Conservation (phyloP, 2,113 vertebrate species). For the Geothlypis trichas region DNA sequence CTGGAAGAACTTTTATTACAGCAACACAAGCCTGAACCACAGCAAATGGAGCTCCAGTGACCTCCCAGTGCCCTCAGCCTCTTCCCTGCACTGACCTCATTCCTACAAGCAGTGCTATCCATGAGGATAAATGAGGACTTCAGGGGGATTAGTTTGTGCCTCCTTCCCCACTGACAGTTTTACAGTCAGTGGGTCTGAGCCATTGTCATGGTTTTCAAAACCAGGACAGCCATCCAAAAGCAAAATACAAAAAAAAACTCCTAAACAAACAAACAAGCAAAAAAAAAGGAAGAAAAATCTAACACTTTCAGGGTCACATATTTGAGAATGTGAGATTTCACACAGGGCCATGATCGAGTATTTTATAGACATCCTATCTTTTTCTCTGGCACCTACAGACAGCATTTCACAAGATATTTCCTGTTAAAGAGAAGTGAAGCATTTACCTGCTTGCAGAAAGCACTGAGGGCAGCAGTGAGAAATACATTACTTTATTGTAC, state of each 20-base stretch:
- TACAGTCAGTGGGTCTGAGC: not conserved
- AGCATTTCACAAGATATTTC: not conserved
- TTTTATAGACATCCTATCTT: not conserved
- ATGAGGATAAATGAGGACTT: not conserved
- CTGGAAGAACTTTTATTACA: not conserved
- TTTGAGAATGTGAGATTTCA: not conserved
- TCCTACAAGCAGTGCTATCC: not conserved
- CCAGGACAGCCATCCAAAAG: not conserved
- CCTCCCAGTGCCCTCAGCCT: not conserved
- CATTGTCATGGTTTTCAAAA: not conserved
- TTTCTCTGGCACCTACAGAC: not conserved
- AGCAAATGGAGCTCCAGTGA: not conserved
- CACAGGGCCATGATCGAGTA: not conserved
- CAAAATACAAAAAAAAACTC: not conserved
- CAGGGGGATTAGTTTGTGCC: not conserved
- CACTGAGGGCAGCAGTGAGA: not conserved
- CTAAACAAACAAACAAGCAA: not conserved
- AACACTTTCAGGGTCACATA: not conserved
- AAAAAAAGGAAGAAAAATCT: not conserved
- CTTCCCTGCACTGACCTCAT: not conserved
- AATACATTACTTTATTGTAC: not conserved
- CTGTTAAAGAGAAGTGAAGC: not conserved
- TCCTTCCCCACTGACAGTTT: not conserved
- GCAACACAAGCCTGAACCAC: not conserved
- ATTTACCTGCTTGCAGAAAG: slow-evolving; percentile 13